Conservation (phyloP, 2,888 invertebrate species). For the Deroplatys truncata region DNA sequence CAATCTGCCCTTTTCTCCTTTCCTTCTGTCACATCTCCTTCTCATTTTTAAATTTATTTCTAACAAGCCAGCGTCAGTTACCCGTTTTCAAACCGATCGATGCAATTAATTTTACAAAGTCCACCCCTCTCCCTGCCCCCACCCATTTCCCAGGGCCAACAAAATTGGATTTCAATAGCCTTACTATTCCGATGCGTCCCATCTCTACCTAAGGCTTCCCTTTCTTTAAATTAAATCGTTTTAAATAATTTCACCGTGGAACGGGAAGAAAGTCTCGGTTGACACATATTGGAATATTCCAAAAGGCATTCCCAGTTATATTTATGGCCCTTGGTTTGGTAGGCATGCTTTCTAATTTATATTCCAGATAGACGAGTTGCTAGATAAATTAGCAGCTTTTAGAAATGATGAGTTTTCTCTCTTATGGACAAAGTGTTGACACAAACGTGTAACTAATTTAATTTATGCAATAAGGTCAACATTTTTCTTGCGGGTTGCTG, state of each 20-base stretch:
- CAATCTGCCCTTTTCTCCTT: background rate
- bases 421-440: background rate
- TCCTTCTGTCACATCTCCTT: background rate
- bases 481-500: background rate
- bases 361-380: background rate
- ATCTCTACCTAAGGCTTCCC: background rate
- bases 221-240: constrained; percentile 11
- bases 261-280: background rate
- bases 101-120: constrained; percentile 19
- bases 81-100: background rate
- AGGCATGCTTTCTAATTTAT: background rate
- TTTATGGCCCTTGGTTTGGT: background rate
- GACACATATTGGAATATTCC: constrained; percentile 6
- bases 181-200: background rate
- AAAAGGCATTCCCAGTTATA: background rate
- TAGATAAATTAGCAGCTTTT: background rate
- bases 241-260: constrained; percentile 1
- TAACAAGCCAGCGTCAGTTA: background rate
- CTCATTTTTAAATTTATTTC: background rate
- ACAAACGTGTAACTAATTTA: background rate
- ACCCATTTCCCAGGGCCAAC: background rate
- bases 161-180: constrained; percentile 16
- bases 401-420: background rate
- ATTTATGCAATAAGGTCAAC: background rate
- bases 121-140: background rate